These are phyloP conservation scores for Paralichthys olivaceus DNA, from an alignment of 2,113 vertebrate species.

Conservation along the genomic window DNA sequence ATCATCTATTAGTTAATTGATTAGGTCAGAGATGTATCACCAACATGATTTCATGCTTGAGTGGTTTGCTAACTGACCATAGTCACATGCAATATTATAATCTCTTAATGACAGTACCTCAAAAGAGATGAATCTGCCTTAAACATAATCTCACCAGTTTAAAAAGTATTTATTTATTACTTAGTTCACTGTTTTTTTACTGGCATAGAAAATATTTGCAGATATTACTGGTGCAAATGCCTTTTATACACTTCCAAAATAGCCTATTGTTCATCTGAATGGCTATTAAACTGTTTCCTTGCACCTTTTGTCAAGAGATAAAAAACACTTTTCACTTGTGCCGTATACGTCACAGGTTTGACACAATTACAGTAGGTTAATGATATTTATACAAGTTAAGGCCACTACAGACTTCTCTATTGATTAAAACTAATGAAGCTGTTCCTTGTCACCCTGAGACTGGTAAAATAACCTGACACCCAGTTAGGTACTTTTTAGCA, in stretches of 20 bases:
- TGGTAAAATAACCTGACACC: background rate
- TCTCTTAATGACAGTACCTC: background rate
- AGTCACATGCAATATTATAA: constrained; percentile 16
- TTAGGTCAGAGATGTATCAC: constrained; percentile 61
- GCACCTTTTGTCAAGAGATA: background rate
- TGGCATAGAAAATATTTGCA: background rate
- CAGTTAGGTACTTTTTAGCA: background rate
- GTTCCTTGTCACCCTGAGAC: background rate
- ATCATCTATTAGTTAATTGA: constrained; percentile 53
- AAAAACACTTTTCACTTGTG: constrained; percentile 1
- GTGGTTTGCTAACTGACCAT: constrained; percentile 72
- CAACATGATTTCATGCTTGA: constrained; percentile 75
- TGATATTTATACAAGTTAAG: background rate
- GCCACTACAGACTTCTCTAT: background rate
- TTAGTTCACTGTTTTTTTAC: background rate
- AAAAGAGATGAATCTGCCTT: background rate
- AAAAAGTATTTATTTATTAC: background rate
- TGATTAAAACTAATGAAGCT: background rate
- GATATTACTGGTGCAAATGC: background rate
- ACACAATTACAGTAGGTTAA: background rate
- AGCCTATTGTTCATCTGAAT: background rate
- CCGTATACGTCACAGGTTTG: background rate
- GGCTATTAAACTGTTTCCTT: background rate
- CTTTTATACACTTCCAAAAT: background rate
- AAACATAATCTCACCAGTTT: background rate